phyloP scores from a whole-genome alignment of 1,140 invertebrate species.

The Prorops nasuta region DNA sequence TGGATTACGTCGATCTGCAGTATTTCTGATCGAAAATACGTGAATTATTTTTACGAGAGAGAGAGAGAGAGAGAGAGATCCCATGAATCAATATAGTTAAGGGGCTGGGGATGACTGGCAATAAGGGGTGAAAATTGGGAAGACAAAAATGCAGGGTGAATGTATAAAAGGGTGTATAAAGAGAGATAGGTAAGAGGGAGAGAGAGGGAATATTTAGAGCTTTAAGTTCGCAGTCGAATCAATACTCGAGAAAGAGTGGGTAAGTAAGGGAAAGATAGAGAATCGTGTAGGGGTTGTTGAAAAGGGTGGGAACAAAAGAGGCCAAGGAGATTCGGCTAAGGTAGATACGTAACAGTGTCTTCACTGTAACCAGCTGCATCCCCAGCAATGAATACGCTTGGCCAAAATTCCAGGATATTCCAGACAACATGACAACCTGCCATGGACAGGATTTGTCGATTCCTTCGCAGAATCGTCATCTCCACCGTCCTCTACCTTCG shows the following conservation, averaged over 20 bases:
- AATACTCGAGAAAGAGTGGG: slow-evolving; percentile 6
- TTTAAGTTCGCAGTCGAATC: too few relatives aligned
- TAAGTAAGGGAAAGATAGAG: slow-evolving; percentile 3
- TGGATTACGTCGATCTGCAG: too few relatives aligned
- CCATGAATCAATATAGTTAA: slow-evolving; percentile 7
- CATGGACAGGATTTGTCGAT: slow-evolving; percentile 37
- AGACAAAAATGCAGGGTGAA: slow-evolving; percentile 18
- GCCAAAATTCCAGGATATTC: slow-evolving; percentile 13
- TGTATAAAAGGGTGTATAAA: slow-evolving; percentile 19
- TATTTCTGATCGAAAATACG: too few relatives aligned
- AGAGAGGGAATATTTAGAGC: too few relatives aligned
- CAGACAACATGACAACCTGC: slow-evolving; percentile 34
- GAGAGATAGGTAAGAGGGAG: slow-evolving; percentile 13
- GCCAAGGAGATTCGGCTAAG: slow-evolving; percentile 40
- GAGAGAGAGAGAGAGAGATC: too few relatives aligned
- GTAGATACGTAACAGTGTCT: slow-evolving; percentile 14
- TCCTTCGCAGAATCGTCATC: slow-evolving; percentile 36
- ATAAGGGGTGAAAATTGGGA: slow-evolving; percentile 15
- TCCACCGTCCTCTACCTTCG: slow-evolving; percentile 30
- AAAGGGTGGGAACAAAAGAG: slow-evolving; percentile 31
- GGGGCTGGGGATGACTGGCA: slow-evolving; percentile 4
- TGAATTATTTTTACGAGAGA: too few relatives aligned
- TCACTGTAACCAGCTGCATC: too few relatives aligned
- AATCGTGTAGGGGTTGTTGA: slow-evolving; percentile 1
- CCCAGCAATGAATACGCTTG: too few relatives aligned